Evolutionary conservation across 2,113 vertebrate genomes (phyloP).

Genomic region (Accipiter cooperii): DNA sequence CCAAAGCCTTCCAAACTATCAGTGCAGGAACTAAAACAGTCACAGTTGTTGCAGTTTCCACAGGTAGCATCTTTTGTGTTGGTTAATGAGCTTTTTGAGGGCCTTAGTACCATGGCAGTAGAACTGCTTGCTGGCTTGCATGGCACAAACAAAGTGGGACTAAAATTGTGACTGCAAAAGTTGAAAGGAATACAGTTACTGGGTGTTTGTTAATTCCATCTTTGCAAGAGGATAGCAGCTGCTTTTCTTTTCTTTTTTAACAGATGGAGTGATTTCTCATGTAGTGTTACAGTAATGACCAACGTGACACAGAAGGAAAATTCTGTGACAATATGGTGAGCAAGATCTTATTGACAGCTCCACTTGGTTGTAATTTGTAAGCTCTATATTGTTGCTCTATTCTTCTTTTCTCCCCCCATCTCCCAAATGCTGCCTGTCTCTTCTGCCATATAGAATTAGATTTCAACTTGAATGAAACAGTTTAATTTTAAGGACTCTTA

Average conservation of each 20-base stretch:
- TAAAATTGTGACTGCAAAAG: conserved; percentile 67
- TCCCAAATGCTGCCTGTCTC: conserved; percentile 63
- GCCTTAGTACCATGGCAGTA: conserved; percentile 30
- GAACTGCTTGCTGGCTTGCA: conserved; percentile 44
- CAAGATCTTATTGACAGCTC: conserved; percentile 73
- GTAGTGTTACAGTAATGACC: conserved; percentile 72
- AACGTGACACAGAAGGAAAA: conserved; percentile 74
- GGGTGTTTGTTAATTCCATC: conserved; percentile 71
- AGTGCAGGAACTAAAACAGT: neutral
- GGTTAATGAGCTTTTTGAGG: neutral
- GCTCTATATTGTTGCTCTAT: conserved; percentile 17
- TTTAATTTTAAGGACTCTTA: conserved; percentile 27
- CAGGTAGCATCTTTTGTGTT: neutral
- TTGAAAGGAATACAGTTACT: conserved; percentile 69
- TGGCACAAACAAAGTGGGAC: conserved; percentile 61
- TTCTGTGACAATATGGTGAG: conserved; percentile 73
- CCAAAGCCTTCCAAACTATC: neutral
- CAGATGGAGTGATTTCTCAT: conserved; percentile 79
- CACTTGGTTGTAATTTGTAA: conserved; percentile 53
- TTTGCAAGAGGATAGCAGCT: conserved; percentile 72
- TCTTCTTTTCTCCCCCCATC: neutral
- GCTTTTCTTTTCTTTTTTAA: conserved; percentile 71
- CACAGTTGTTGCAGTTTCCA: neutral
- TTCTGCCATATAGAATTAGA: conserved; percentile 33
- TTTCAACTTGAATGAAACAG: conserved; percentile 15